These are phyloP conservation scores for Anoncus sp. DNA, from an alignment of 2,888 invertebrate genomes.

Conservation along the genomic window DNA sequence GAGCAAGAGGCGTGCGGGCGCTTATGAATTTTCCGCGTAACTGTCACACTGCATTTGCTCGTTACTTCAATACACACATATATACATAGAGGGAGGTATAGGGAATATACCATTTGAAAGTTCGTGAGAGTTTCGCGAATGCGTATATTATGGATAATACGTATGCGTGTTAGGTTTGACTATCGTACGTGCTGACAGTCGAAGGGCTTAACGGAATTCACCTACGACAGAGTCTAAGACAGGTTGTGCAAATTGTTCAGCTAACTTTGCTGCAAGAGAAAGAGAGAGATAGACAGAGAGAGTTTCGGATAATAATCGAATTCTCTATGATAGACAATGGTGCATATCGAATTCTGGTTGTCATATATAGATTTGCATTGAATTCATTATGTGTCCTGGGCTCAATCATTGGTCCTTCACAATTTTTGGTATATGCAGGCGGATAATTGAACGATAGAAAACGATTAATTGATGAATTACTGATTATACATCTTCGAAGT, in stretches of 20 bases:
- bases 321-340: slow-evolving; percentile 24
- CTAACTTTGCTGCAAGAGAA: slow-evolving; percentile 47
- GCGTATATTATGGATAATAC: slow-evolving; percentile 67
- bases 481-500: no score
- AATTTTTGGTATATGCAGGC: no score
- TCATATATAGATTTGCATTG: slow-evolving; percentile 4
- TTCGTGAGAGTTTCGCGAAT: slow-evolving; percentile 64
- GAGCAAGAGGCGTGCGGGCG: slow-evolving; percentile 27
- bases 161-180: slow-evolving; percentile 48
- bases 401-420: not conserved
- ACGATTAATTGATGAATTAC: no score
- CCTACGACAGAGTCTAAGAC: slow-evolving; percentile 19
- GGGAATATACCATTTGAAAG: slow-evolving; percentile 43
- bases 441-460: not conserved
- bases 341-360: slow-evolving; percentile 12
- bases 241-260: slow-evolving; percentile 49
- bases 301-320: slow-evolving; percentile 49
- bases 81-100: slow-evolving; percentile 8
- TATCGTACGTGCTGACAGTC: slow-evolving; percentile 60
- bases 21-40: slow-evolving; percentile 62
- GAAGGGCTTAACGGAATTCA: slow-evolving; percentile 54
- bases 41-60: slow-evolving; percentile 41
- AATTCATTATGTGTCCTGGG: not conserved
- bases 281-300: slow-evolving; percentile 53
- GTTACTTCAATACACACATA: slow-evolving; percentile 12